Evolutionary conservation across 2,797 vertebrate genomes (phyloP).

Genomic region (Pseudochaenichthys georgianus): DNA sequence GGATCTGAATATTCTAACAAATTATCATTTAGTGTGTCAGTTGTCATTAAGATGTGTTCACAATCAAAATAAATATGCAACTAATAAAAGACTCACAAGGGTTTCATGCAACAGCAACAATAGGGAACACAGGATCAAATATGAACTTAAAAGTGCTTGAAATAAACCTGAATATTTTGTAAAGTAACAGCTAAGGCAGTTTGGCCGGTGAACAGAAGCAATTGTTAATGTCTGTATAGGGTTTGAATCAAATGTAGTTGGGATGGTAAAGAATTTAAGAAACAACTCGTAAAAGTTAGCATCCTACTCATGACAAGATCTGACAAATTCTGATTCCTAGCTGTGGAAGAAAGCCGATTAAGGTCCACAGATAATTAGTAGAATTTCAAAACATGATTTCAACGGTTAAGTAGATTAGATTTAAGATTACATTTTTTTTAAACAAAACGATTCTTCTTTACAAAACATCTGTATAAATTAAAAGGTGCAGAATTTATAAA

Average conservation of each 20-base stretch:
- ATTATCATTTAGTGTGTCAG: constrained; percentile 51
- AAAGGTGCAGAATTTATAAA: constrained; percentile 39
- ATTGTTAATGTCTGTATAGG: background rate
- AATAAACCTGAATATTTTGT: constrained; percentile 61
- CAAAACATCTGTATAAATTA: constrained; percentile 42
- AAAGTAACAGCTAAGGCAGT: constrained; percentile 71
- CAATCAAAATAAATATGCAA: constrained; percentile 46
- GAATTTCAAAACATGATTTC: background rate
- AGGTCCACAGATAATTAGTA: constrained; percentile 9
- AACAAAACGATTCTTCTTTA: constrained; percentile 18
- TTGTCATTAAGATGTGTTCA: constrained; percentile 27
- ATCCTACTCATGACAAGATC: constrained; percentile 12
- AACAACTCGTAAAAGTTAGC: constrained; percentile 8
- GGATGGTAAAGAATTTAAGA: background rate
- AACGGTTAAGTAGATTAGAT: background rate
- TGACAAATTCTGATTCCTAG: constrained; percentile 1
- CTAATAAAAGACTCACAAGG: constrained; percentile 51
- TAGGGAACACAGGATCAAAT: constrained; percentile 43
- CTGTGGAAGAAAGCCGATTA: constrained; percentile 14
- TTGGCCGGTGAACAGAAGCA: constrained; percentile 59
- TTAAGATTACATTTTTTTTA: background rate
- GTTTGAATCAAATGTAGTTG: background rate
- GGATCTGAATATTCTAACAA: constrained; percentile 54
- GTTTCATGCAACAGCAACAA: constrained; percentile 77
- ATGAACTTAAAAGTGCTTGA: constrained; percentile 67